Evolutionary conservation across 2,888 invertebrate genomes (phyloP).

Genomic region (Limnephilus rhombicus): DNA sequence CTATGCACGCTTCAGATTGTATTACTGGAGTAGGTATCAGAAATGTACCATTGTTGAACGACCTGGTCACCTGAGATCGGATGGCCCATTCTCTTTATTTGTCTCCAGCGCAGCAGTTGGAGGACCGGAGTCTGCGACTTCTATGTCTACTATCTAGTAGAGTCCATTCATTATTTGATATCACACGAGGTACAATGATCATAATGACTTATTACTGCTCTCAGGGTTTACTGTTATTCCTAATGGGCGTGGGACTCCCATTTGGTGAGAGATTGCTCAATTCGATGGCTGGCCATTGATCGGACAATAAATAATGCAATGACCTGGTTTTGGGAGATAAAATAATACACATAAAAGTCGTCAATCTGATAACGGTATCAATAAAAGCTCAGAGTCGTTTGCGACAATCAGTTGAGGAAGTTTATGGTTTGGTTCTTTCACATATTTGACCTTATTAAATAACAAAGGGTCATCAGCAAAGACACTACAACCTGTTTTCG

Average conservation of each 20-base stretch:
- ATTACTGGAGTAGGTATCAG: neutral
- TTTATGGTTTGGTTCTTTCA: neutral
- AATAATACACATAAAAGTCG: neutral
- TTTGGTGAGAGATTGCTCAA: slow-evolving; percentile 29
- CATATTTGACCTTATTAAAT: neutral
- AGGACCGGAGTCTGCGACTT: neutral
- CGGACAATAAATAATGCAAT: neutral
- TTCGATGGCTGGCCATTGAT: neutral
- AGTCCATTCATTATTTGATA: slow-evolving; percentile 19
- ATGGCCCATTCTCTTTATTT: neutral
- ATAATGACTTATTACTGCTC: neutral
- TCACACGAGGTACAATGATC: neutral
- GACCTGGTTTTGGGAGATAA: slow-evolving; percentile 16
- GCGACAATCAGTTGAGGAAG: neutral
- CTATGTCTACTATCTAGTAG: neutral
- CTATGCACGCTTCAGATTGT: neutral
- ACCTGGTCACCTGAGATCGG: neutral
- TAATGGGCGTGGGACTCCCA: slow-evolving; percentile 22
- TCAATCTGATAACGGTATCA: neutral
- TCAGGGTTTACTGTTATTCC: slow-evolving; percentile 25
- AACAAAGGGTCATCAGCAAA: no score
- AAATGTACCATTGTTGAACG: neutral
- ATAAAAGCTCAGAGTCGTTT: neutral
- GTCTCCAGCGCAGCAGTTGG: slow-evolving; percentile 6
- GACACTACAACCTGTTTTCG: no score